Percentiles rank a stretch among this genome's conserved stretches.
Evolutionary conservation across 1,140 invertebrate genomes (phyloP).

Genomic region (Microplitis demolitor): DNA sequence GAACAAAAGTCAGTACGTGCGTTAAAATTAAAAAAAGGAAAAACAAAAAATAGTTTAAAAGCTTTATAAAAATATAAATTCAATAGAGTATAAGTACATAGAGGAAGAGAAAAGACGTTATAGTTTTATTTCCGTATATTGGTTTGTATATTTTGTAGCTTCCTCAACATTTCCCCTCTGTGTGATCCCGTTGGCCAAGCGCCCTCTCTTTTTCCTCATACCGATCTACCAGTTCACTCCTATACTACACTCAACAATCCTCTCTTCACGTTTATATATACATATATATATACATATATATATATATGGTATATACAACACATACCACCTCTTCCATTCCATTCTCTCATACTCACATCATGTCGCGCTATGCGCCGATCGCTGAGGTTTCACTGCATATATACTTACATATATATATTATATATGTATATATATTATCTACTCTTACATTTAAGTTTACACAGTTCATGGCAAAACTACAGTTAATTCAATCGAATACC

Average conservation of each 20-base stretch:
- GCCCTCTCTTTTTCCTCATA: not conserved
- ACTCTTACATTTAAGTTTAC: not conserved
- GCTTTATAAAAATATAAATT: too few relatives aligned
- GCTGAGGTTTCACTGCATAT: conserved; percentile 9
- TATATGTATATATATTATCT: not conserved
- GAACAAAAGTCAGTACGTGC: too few relatives aligned
- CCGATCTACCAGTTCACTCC: not conserved
- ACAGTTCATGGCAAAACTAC: conserved; percentile 15
- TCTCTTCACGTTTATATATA: not conserved
- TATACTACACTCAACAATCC: too few relatives aligned
- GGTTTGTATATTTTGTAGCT: not conserved
- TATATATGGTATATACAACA: not conserved
- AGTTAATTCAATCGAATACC: conserved; percentile 13
- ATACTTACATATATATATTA: not conserved
- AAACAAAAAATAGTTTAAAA: too few relatives aligned
- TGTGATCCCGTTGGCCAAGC: conserved; percentile 9
- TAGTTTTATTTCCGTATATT: too few relatives aligned
- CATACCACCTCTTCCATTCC: not conserved
- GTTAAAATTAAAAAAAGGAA: too few relatives aligned
- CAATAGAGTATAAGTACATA: too few relatives aligned
- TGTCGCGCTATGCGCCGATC: not conserved
- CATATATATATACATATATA: too few relatives aligned
- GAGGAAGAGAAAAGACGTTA: too few relatives aligned
- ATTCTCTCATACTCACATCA: not conserved
- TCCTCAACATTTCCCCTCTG: not conserved